Evolutionary conservation across 2,888 invertebrate species (phyloP), one percentile per base, ranked within the genome.

Genomic region (Hypomecis atomaria): DNA sequence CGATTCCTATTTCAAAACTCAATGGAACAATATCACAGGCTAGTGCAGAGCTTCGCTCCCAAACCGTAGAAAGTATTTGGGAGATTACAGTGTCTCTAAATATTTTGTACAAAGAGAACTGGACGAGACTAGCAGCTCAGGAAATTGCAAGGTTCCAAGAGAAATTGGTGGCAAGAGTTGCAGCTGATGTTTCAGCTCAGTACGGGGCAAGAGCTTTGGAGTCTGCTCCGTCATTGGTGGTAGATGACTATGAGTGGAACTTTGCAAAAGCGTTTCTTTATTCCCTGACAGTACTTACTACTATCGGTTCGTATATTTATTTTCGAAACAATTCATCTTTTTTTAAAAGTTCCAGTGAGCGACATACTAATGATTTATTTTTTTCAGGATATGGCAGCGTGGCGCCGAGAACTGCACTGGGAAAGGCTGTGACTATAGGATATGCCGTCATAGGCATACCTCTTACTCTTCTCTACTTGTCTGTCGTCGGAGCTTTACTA

Each of bases 261-360:
- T 96, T 97, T 78, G 97, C 97, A 33, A 96, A 96, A 85, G 97
- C 98, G 33, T 98, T 99, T 87, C 94, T 99, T 57, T 99, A 98
- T 89, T 98, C 98, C 6, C 94, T 99, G 76, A 98, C 98, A 43
- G 98, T 99, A 63, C 94, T 99, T 67, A 98, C 98, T 34, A 98
- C 97, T 67, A 97, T 97, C 80, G 97, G 97, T 97, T 91, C 95
- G 72, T 56, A 10, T 34, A 1, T 8, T 23, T 45, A 23, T 23
- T 23, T 23, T 1, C 3, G 3, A 23, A 23, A 44, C 44, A 3
- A n/a, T 44, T 13, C 4, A n/a, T 5, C 6, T 4, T 44, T n/a
- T n/a, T n/a, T n/a, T n/a, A 4, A 6, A n/a, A 44, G 6, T 5
- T 44, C 11, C n/a, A 44, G 23, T 49, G 49, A 56, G 42, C 58